phyloP scores from a whole-genome alignment of 1,140 invertebrate genomes.

The Cotesia chilonis region DNA sequence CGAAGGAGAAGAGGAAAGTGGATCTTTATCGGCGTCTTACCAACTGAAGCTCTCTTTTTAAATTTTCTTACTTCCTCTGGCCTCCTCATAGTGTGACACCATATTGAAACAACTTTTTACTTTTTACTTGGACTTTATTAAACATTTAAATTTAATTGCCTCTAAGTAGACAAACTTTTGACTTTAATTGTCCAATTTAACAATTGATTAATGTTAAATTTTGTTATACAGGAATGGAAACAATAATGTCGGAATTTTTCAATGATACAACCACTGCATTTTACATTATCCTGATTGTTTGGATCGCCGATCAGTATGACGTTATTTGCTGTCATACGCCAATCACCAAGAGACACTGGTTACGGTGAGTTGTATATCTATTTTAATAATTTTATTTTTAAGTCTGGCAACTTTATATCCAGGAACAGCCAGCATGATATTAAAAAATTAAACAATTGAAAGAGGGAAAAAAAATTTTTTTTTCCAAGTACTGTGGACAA shows the following conservation, averaged over 20 bases:
- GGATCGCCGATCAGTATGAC: conserved; percentile 99
- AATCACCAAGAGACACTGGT: conserved; percentile 95
- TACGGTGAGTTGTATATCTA: conserved; percentile 74
- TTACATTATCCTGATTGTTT: conserved; percentile 98
- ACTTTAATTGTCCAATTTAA: conserved; percentile 13
- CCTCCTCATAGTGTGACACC: background rate
- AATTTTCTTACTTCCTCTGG: background rate
- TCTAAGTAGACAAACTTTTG: conserved; percentile 20
- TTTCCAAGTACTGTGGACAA: background rate
- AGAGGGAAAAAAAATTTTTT: no score
- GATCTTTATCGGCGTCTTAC: conserved; percentile 17
- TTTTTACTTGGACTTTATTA: conserved; percentile 16
- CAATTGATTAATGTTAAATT: background rate
- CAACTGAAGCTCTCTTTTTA: background rate
- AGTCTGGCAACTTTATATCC: no score
- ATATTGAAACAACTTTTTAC: conserved; percentile 24
- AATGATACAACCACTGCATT: conserved; percentile 98
- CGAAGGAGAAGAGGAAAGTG: conserved; percentile 25
- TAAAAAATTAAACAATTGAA: no score
- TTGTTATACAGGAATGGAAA: conserved; percentile 91
- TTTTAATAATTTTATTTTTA: conserved; percentile 17
- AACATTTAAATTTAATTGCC: conserved; percentile 27
- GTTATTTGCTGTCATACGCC: conserved; percentile 96
- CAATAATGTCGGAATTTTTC: conserved; percentile 99
- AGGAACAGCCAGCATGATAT: background rate